Conservation (phyloP, 2,113 vertebrate genomes). For the Catharus minimus region DNA sequence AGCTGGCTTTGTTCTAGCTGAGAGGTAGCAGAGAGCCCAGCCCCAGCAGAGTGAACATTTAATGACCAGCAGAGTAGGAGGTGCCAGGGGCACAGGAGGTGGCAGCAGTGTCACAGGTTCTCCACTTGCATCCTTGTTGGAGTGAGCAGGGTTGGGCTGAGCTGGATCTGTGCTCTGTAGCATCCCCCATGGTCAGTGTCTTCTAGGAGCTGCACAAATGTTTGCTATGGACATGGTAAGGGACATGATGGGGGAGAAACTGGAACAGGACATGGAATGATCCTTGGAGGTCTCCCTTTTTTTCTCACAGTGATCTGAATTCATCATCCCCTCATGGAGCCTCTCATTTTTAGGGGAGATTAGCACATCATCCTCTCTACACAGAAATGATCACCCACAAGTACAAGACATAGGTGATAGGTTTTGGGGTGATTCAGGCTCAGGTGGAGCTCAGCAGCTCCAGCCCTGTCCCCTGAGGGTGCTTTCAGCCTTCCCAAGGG, state of each 20-base stretch:
- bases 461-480: background rate
- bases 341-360: background rate
- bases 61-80: background rate
- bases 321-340: background rate
- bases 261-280: background rate
- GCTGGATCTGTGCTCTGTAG: accelerated
- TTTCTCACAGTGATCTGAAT: background rate
- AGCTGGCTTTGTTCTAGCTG: background rate
- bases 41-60: background rate
- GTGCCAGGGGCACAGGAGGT: background rate
- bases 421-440: background rate
- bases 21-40: background rate
- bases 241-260: background rate
- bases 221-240: background rate
- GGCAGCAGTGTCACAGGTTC: background rate
- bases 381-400: accelerated
- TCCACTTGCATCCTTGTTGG: accelerated
- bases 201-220: background rate
- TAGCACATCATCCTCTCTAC: accelerated
- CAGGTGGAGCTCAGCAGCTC: background rate
- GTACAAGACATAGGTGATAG: no score
- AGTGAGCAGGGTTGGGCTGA: background rate
- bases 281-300: background rate
- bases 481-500: background rate
- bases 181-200: background rate